phyloP scores from a whole-genome alignment of 1,140 invertebrate species.

The Tetramorium parvispinum region DNA sequence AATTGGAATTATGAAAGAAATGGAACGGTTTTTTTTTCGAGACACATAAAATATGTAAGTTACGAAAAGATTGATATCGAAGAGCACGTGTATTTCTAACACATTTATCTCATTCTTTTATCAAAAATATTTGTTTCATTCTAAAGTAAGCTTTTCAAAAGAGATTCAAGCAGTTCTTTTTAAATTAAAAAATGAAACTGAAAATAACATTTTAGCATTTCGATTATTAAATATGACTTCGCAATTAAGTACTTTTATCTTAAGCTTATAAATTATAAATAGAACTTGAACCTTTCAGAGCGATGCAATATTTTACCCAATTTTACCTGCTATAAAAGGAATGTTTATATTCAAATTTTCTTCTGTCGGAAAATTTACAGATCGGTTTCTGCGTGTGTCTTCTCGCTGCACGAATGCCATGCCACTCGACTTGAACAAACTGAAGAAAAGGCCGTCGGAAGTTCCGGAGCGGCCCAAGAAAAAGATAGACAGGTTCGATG shows the following conservation, averaged over 20 bases:
- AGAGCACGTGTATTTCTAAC: not conserved
- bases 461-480: constrained; percentile 67
- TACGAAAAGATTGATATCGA: not conserved
- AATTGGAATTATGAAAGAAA: not conserved
- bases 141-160: not conserved
- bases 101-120: not conserved
- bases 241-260: not conserved
- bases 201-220: not conserved
- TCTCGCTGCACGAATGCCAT: constrained; percentile 50
- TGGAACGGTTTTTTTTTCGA: not conserved
- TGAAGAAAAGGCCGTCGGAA: constrained; percentile 65
- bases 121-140: not conserved
- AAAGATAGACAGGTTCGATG: constrained; percentile 79
- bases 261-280: not conserved
- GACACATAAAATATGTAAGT: not conserved
- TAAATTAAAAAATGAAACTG: not conserved
- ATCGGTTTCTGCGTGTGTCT: not conserved
- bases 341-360: not conserved
- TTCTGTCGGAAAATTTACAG: constrained; percentile 7
- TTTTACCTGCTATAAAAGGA: not conserved
- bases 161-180: not conserved
- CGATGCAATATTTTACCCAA: not conserved
- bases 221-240: not conserved
- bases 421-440: constrained; percentile 75
- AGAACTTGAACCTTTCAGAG: not conserved